Evolutionary conservation across 2,888 invertebrate genomes (phyloP).

Genomic region (Zaprionus bogoriensis): DNA sequence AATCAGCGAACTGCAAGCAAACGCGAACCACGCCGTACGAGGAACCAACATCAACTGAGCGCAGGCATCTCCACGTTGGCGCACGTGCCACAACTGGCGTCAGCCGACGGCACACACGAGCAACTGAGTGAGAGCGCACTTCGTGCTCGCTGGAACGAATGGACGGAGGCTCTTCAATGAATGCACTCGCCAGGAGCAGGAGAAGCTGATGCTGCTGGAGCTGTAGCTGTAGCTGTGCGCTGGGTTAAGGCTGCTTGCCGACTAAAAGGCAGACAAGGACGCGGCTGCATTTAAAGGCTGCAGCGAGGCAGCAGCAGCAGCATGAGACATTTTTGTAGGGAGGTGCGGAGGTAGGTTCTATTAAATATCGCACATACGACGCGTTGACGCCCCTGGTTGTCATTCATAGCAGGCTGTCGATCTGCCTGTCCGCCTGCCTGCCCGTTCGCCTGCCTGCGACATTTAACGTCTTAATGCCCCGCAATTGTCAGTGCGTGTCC

Average conservation of each 20-base stretch:
- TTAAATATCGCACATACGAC: conserved; percentile 57
- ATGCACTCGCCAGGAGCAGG: conserved; percentile 21
- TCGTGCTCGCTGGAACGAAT: not conserved
- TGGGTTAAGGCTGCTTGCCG: conserved; percentile 31
- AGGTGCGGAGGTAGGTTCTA: conserved; percentile 4
- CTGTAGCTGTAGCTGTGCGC: not conserved
- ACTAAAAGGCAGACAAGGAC: conserved; percentile 61
- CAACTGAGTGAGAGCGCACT: conserved; percentile 3
- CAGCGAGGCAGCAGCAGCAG: not conserved
- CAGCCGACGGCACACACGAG: conserved; percentile 3
- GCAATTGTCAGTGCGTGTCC: conserved; percentile 44
- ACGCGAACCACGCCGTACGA: conserved; percentile 67
- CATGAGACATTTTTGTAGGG: too few species aligned
- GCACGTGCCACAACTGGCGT: conserved; percentile 58
- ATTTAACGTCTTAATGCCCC: conserved; percentile 51
- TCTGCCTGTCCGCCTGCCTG: too few species aligned
- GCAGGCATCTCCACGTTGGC: conserved; percentile 32
- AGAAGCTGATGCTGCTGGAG: not conserved
- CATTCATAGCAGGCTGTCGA: not conserved
- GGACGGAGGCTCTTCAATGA: conserved; percentile 33
- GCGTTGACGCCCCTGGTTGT: conserved; percentile 8
- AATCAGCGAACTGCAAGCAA: conserved; percentile 28
- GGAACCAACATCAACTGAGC: conserved; percentile 74
- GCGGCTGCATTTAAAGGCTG: conserved; percentile 37
- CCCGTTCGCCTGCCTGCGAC: conserved; percentile 19